Percentiles rank a stretch among this genome's conserved stretches.
These are phyloP conservation scores for Oceanodroma tethys DNA, from an alignment of 2,113 vertebrate species.

Conservation along the genomic window DNA sequence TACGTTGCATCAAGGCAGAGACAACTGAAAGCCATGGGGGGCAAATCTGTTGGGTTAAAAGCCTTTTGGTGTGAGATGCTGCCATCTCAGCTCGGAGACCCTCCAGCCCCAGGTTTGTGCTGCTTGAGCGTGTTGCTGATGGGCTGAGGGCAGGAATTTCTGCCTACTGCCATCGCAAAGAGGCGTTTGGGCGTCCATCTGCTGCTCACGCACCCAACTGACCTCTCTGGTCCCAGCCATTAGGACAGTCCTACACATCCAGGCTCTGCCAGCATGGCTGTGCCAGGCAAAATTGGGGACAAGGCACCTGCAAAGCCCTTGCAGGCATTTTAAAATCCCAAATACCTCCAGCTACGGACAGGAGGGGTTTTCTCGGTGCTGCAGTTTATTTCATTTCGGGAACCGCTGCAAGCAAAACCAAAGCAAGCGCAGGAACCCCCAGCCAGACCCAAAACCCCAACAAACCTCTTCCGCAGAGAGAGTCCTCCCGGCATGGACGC, in stretches of 20 bases:
- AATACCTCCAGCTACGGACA: not conserved
- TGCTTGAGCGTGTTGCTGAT: not conserved
- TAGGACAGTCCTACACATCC: not conserved
- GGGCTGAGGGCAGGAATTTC: not conserved
- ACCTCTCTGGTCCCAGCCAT: not conserved
- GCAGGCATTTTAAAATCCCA: not conserved
- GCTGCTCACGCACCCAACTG: not conserved
- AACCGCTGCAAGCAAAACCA: not conserved
- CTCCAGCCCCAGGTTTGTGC: not conserved
- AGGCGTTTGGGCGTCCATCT: not conserved
- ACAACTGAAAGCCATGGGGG: not conserved
- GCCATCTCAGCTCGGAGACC: not conserved
- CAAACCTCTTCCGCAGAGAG: not conserved
- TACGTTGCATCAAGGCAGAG: not conserved
- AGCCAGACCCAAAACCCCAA: not conserved
- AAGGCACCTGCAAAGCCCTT: not conserved
- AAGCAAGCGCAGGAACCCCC: not conserved
- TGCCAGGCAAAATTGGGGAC: not conserved
- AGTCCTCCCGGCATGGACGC: accelerated
- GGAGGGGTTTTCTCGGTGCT: not conserved
- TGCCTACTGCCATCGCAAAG: not conserved
- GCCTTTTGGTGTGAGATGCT: not conserved
- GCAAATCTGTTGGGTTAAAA: not conserved
- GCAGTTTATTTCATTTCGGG: not conserved
- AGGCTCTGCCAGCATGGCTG: not conserved